Evolutionary conservation across 92 coral and sea anemone genomes (phyloP).

Genomic region (Epizoanthus rinbou): DNA sequence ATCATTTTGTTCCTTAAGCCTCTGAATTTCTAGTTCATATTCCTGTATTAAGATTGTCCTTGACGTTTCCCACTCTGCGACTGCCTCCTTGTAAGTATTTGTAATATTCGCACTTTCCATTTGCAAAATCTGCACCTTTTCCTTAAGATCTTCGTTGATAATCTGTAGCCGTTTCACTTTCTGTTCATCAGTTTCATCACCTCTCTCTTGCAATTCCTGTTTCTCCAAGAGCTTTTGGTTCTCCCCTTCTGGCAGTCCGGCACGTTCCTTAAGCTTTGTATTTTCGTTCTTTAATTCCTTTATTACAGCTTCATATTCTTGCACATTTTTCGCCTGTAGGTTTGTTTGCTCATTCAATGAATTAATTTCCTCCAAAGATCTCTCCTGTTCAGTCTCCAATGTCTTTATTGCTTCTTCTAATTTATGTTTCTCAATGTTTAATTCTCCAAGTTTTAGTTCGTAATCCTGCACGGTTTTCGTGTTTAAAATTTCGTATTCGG

Average conservation of each 20-base stretch:
- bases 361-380: neutral
- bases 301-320: neutral
- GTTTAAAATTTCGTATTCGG: constrained; percentile 30
- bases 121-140: constrained; percentile 52
- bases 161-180: constrained; percentile 46
- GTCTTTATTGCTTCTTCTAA: constrained; percentile 32
- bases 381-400: neutral
- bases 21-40: constrained; percentile 50
- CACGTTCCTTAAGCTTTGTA: neutral
- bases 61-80: constrained; percentile 45
- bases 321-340: neutral
- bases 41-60: constrained; percentile 32
- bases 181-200: neutral
- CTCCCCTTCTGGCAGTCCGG: neutral
- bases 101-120: constrained; percentile 49
- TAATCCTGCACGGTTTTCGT: constrained; percentile 43
- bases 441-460: constrained; percentile 32
- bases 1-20: constrained; percentile 40
- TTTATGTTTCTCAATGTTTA: constrained; percentile 44
- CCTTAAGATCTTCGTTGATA: constrained; percentile 49
- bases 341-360: too few relatives aligned
- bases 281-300: neutral
- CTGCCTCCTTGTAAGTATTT: constrained; percentile 36
- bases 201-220: neutral
- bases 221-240: neutral